phyloP scores from a whole-genome alignment of 2,888 invertebrate genomes.

The Agrotis segetum region DNA sequence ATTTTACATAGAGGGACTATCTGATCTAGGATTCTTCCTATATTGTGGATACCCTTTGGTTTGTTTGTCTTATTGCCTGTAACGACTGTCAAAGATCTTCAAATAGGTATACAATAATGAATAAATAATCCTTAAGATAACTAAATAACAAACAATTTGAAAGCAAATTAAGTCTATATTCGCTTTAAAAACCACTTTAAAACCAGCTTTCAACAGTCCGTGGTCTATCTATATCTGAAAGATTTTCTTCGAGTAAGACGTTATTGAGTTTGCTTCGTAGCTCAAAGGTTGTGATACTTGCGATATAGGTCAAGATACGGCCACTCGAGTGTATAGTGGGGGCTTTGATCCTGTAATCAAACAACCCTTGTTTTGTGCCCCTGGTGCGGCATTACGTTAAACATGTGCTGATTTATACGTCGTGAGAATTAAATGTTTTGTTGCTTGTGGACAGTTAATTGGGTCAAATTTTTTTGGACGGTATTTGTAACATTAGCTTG shows the following conservation, averaged over 20 bases:
- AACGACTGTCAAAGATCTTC: too few relatives aligned
- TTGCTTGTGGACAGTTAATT: neutral
- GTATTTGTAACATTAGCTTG: neutral
- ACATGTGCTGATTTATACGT: constrained; percentile 48
- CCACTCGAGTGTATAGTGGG: constrained; percentile 45
- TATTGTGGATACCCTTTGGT: too few relatives aligned
- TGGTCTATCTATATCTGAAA: constrained; percentile 55
- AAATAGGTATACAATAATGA: too few relatives aligned
- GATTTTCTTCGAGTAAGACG: constrained; percentile 48
- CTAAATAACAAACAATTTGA: neutral
- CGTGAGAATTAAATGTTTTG: constrained; percentile 32
- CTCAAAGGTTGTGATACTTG: constrained; percentile 67
- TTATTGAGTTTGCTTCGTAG: constrained; percentile 62
- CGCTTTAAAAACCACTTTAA: constrained; percentile 31
- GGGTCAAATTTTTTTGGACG: neutral
- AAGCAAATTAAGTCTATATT: constrained; percentile 28
- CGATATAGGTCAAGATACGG: constrained; percentile 67
- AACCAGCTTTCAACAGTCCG: constrained; percentile 23
- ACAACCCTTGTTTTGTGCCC: constrained; percentile 63
- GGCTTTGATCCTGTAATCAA: constrained; percentile 63
- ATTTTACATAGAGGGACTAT: too few relatives aligned
- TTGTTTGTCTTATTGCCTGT: too few relatives aligned
- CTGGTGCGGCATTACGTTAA: constrained; percentile 45
- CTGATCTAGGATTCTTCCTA: too few relatives aligned
- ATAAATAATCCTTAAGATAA: too few relatives aligned